Evolutionary conservation across 2,797 vertebrate species (phyloP).

Genomic region (Eupleurogrammus muticus): DNA sequence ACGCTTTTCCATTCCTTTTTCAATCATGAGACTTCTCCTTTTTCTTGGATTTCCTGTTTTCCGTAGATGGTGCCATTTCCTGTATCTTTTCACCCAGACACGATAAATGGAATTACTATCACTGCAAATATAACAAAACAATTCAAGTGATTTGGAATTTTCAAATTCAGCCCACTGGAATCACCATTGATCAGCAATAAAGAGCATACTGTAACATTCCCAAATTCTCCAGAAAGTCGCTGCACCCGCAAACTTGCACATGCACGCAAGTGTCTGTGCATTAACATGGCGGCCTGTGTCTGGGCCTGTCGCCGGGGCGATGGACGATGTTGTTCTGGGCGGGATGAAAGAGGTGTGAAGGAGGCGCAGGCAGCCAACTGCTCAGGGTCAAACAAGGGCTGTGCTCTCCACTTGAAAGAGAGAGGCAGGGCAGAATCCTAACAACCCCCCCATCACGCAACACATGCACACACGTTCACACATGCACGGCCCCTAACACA

Average conservation of each 20-base stretch:
- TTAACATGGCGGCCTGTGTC: slow-evolving; percentile 42
- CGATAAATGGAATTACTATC: neutral
- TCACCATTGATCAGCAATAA: neutral
- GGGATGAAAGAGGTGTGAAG: slow-evolving; percentile 77
- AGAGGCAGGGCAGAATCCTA: slow-evolving; percentile 50
- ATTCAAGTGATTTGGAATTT: neutral
- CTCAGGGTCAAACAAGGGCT: slow-evolving; percentile 80
- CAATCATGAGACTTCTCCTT: neutral
- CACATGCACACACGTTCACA: slow-evolving; percentile 30
- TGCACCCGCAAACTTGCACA: neutral
- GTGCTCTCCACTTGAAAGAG: slow-evolving; percentile 67
- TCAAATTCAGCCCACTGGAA: neutral
- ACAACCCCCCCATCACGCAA: slow-evolving; percentile 24
- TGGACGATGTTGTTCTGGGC: slow-evolving; percentile 71
- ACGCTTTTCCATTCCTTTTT: slow-evolving; percentile 5
- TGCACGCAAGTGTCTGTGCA: slow-evolving; percentile 8
- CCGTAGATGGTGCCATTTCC: slow-evolving; percentile 6
- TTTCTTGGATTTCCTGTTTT: neutral
- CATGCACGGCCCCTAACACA: slow-evolving; percentile 51
- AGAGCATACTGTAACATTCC: neutral
- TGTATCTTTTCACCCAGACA: neutral
- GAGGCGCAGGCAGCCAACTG: slow-evolving; percentile 73
- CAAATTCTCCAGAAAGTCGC: slow-evolving; percentile 10
- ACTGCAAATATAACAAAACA: neutral
- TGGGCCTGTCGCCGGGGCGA: slow-evolving; percentile 52